Percentiles rank a stretch among this genome's conserved stretches.
phyloP scores from a whole-genome alignment of 2,113 vertebrate species.

The Sturnira hondurensis region DNA sequence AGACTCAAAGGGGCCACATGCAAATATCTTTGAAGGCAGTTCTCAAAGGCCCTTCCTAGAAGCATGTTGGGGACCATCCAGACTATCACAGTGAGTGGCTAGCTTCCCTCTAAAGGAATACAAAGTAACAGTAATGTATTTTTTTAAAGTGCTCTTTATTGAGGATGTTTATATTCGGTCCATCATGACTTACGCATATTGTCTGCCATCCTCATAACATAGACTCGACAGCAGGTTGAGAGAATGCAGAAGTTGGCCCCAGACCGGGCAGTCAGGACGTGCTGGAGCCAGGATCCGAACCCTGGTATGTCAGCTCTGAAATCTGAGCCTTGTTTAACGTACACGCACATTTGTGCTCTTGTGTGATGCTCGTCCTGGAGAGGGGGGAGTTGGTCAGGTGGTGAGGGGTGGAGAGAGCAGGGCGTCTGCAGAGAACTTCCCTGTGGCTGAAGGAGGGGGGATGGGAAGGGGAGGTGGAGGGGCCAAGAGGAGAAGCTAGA shows the following conservation, averaged over 20 bases:
- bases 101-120: neutral
- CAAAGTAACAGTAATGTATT: neutral
- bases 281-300: accelerated
- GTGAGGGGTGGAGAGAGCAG: neutral
- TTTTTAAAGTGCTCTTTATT: neutral
- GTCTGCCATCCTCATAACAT: too few species aligned
- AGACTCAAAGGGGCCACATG: neutral
- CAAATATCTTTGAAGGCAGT: neutral
- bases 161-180: neutral
- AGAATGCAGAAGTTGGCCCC: too few species aligned
- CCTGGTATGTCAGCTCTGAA: neutral
- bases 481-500: neutral
- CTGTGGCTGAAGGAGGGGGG: neutral
- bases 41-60: neutral
- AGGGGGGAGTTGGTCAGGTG: neutral
- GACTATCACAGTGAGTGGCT: neutral
- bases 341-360: accelerated
- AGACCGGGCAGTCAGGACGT: accelerated
- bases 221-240: neutral
- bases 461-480: accelerated
- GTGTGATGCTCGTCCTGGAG: accelerated
- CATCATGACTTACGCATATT: neutral
- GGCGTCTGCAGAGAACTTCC: accelerated
- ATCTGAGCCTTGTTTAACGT: accelerated
- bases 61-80: too few species aligned